Conservation (phyloP, 1,140 invertebrate species). For the Acromyrmex charruanus region DNA sequence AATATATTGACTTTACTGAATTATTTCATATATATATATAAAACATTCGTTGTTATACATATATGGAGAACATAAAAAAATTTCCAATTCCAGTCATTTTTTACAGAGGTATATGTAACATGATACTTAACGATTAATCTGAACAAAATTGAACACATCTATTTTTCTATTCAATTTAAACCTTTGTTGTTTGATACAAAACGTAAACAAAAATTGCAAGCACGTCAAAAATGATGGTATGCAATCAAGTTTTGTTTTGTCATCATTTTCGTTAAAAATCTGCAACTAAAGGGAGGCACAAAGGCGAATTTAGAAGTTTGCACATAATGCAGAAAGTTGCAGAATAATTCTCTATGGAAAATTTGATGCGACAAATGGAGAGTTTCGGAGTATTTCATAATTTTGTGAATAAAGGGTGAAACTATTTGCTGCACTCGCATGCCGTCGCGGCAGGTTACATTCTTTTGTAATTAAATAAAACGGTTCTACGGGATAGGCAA, state of each 20-base stretch:
- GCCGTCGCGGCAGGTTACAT: neutral
- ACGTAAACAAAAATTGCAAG: neutral
- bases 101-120: too few relatives aligned
- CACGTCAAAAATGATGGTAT: neutral
- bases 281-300: neutral
- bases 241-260: neutral
- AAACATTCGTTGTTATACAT: too few relatives aligned
- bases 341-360: neutral
- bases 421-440: neutral
- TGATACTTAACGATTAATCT: neutral
- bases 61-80: too few relatives aligned
- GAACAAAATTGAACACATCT: neutral
- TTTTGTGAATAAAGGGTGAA: constrained; percentile 27
- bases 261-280: constrained; percentile 12
- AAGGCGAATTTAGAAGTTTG: neutral
- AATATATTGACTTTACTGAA: too few relatives aligned
- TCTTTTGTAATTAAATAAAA: constrained; percentile 45
- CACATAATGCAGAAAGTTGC: constrained; percentile 28
- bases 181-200: neutral
- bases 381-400: constrained; percentile 33
- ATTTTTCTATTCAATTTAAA: neutral
- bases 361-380: constrained; percentile 30
- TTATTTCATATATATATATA: too few relatives aligned
- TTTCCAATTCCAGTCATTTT: too few relatives aligned
- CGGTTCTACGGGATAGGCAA: neutral